phyloP scores from a whole-genome alignment of 2,888 invertebrate species.

The Ophion ellenae region DNA sequence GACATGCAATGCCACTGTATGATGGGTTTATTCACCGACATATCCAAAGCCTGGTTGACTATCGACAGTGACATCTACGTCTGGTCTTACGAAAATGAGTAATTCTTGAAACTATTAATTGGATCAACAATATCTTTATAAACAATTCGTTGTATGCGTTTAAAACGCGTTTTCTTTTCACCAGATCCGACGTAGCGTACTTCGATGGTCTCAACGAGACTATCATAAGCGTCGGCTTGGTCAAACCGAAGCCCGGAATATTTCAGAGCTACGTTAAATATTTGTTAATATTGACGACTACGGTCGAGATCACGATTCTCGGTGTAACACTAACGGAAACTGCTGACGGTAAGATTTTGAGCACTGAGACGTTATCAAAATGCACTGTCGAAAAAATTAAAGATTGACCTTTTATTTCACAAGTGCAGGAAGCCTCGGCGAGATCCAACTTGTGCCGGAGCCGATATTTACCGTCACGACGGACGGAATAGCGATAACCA shows the following conservation, averaged over 20 bases:
- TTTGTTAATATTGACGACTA: slow-evolving; percentile 96
- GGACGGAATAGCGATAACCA: slow-evolving; percentile 93
- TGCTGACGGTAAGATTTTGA: slow-evolving; percentile 76
- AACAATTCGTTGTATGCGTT: neutral
- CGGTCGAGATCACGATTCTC: slow-evolving; percentile 95
- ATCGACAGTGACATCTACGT: slow-evolving; percentile 99
- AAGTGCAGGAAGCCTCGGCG: slow-evolving; percentile 85
- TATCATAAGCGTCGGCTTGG: slow-evolving; percentile 96
- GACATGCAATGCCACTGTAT: slow-evolving; percentile 98
- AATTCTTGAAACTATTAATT: slow-evolving; percentile 69
- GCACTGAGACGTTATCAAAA: neutral
- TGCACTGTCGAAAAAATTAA: neutral
- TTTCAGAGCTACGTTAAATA: slow-evolving; percentile 96
- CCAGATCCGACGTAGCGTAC: slow-evolving; percentile 95
- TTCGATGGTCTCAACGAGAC: slow-evolving; percentile 98
- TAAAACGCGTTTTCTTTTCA: slow-evolving; percentile 62
- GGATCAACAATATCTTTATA: neutral
- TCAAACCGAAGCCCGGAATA: slow-evolving; percentile 94
- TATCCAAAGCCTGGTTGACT: slow-evolving; percentile 97
- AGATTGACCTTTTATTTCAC: neutral
- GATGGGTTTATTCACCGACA: slow-evolving; percentile 99
- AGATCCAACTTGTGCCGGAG: slow-evolving; percentile 96
- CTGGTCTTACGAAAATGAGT: slow-evolving; percentile 98
- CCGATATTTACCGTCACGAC: slow-evolving; percentile 97
- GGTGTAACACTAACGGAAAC: slow-evolving; percentile 87